Evolutionary conservation across 2,113 vertebrate species (phyloP), one percentile per base, ranked within the genome.

Genomic region (Callorhinus ursinus): DNA sequence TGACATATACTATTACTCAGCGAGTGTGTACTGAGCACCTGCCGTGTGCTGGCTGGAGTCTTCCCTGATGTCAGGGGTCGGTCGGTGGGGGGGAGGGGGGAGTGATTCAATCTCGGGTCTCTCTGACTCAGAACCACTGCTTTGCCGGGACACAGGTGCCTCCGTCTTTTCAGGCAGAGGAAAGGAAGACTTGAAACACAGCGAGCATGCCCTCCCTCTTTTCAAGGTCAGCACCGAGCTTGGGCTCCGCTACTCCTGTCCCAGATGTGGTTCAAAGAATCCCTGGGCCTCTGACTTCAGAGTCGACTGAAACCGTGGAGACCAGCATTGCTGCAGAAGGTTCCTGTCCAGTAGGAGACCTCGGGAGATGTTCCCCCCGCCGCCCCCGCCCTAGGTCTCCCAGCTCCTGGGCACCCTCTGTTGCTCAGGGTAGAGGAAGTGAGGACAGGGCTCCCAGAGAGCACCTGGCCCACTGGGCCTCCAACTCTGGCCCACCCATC

Each of bases 281-380:
- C 21, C 39, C 31, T 26, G 13, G 9, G 21, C 57, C 55, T 49
- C 87, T 63, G 71, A 28, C 55, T 63, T 49, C 31, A 14, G 33
- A 46, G 36, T 24, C 51, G 1, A 10, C 18, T 24, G 87, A 53
- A 9, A 53, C 53, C 2, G 0, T 24, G 53, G 69, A 76, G 28
- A 21, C 1, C 51, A 55, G 1, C 15, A 39, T 22, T 33, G 36
- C 16, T 0, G 16, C 2, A 16, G 22, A 51, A 26, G 57, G 4
- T 36, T 33, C 13, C 28, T 49, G 42, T 18, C 24, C 11, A 26
- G 3, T 5, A 26, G 61, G 21, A 49, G 8, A 90, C 22, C 39
- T 16, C 2, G 0, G 36, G 57, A 79, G 15, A 49, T 24, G 31
- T 1, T 46, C 33, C 21, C 4, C 31, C 19, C 46, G 1, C 46